These are phyloP conservation scores for Chymomyza amoena DNA, from an alignment of 2,888 invertebrate genomes.

Conservation along the genomic window DNA sequence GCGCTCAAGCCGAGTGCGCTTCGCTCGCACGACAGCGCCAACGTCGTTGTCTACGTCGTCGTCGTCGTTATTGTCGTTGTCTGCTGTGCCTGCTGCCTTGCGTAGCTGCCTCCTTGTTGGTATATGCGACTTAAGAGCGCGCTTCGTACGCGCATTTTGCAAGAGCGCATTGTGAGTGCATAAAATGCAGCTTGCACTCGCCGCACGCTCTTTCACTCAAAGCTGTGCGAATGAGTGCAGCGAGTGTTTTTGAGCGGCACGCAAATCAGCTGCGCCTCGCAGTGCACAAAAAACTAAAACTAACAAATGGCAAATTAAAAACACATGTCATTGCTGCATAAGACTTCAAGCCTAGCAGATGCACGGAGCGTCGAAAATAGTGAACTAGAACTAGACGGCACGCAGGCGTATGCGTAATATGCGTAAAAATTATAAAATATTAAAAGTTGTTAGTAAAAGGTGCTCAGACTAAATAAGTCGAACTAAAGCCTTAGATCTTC, in stretches of 20 bases:
- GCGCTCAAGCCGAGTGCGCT: background rate
- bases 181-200: conserved; percentile 3
- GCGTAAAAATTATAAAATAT: too few relatives aligned
- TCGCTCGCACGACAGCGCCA: background rate
- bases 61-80: background rate
- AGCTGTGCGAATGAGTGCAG: conserved; percentile 7
- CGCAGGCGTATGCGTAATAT: conserved; percentile 65
- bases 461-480: too few relatives aligned
- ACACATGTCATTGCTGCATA: conserved; percentile 45
- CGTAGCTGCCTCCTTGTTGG: conserved; percentile 2
- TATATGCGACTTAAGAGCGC: background rate
- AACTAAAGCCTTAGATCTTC: too few relatives aligned
- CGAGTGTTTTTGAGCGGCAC: conserved; percentile 34
- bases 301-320: background rate
- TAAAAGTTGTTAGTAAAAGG: too few relatives aligned
- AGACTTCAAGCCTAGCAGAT: conserved; percentile 5
- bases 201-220: conserved; percentile 47
- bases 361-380: background rate
- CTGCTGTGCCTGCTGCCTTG: background rate
- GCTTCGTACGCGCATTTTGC: background rate
- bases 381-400: background rate
- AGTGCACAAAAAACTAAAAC: conserved; percentile 16
- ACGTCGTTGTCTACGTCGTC: background rate
- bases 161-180: conserved; percentile 17
- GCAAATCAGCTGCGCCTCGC: conserved; percentile 54